Percentiles rank a stretch among this genome's conserved stretches.
These are phyloP conservation scores for Papilio protenor DNA, from an alignment of 2,888 invertebrate genomes.

Conservation along the genomic window DNA sequence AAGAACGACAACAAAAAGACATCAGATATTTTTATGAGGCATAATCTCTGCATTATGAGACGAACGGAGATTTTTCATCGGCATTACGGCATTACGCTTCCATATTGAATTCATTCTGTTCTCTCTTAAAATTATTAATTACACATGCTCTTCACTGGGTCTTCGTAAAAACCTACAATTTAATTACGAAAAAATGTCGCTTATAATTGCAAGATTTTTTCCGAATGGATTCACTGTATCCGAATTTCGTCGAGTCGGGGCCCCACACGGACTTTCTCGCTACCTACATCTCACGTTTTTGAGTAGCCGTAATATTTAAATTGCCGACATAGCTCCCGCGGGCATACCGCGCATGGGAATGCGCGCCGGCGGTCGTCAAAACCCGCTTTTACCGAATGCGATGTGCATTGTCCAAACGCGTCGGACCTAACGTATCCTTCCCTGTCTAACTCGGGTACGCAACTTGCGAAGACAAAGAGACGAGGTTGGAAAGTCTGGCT, in stretches of 20 bases:
- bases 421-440: constrained; percentile 64
- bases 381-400: constrained; percentile 82
- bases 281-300: constrained; percentile 83
- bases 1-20: constrained; percentile 55
- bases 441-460: constrained; percentile 70
- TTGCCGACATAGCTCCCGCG: constrained; percentile 81
- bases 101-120: constrained; percentile 65
- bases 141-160: constrained; percentile 58
- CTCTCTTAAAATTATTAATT: constrained; percentile 72
- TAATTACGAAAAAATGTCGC: constrained; percentile 80
- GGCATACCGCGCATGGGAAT: constrained; percentile 83
- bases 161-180: constrained; percentile 72
- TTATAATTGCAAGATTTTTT: constrained; percentile 71
- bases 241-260: constrained; percentile 70
- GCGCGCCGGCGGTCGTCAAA: constrained; percentile 77
- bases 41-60: constrained; percentile 71
- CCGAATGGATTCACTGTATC: constrained; percentile 73
- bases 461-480: constrained; percentile 69
- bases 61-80: constrained; percentile 56
- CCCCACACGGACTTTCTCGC: constrained; percentile 80
- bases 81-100: constrained; percentile 70
- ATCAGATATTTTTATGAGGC: constrained; percentile 70
- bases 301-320: constrained; percentile 83
- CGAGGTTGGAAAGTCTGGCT: constrained; percentile 69
- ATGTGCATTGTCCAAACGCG: constrained; percentile 74